These are phyloP conservation scores for Dermolepida albohirtum DNA, from an alignment of 2,888 invertebrate genomes.

Conservation along the genomic window DNA sequence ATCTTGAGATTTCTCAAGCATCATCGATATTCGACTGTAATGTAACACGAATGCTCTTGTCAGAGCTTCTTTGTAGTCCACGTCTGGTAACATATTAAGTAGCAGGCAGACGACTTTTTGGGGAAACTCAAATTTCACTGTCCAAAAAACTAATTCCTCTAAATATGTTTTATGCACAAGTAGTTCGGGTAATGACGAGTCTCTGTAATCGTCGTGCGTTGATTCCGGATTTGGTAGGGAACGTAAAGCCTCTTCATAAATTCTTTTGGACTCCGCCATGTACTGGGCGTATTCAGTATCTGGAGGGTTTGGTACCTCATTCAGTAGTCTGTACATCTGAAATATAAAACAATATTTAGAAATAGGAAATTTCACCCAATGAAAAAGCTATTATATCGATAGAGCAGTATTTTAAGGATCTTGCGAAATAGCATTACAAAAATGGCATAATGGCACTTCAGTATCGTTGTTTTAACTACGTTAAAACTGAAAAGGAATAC, in stretches of 20 bases:
- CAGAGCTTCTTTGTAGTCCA: slow-evolving; percentile 93
- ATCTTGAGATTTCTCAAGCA: slow-evolving; percentile 86
- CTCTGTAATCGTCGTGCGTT: slow-evolving; percentile 81
- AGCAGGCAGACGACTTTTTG: slow-evolving; percentile 96
- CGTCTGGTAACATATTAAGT: slow-evolving; percentile 94
- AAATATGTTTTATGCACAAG: slow-evolving; percentile 86
- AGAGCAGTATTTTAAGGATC: too few species aligned
- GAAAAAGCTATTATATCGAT: too few species aligned
- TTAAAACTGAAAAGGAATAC: too few species aligned
- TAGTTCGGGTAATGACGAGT: slow-evolving; percentile 82
- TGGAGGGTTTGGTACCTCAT: slow-evolving; percentile 74
- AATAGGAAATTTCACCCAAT: too few species aligned
- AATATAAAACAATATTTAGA: slow-evolving; percentile 50
- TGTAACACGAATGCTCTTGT: slow-evolving; percentile 96
- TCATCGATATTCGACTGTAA: slow-evolving; percentile 93
- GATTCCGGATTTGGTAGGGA: slow-evolving; percentile 80
- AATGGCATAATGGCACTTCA: too few species aligned
- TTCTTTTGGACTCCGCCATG: slow-evolving; percentile 77
- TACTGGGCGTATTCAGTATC: slow-evolving; percentile 80
- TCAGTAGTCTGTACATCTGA: slow-evolving; percentile 79
- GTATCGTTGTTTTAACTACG: too few species aligned
- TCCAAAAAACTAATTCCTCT: slow-evolving; percentile 98
- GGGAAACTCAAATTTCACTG: slow-evolving; percentile 96
- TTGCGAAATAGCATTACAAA: too few species aligned
- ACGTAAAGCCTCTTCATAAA: slow-evolving; percentile 85